Evolutionary conservation across 1,140 invertebrate genomes (phyloP).

Genomic region (Meloidogyne floridensis): DNA sequence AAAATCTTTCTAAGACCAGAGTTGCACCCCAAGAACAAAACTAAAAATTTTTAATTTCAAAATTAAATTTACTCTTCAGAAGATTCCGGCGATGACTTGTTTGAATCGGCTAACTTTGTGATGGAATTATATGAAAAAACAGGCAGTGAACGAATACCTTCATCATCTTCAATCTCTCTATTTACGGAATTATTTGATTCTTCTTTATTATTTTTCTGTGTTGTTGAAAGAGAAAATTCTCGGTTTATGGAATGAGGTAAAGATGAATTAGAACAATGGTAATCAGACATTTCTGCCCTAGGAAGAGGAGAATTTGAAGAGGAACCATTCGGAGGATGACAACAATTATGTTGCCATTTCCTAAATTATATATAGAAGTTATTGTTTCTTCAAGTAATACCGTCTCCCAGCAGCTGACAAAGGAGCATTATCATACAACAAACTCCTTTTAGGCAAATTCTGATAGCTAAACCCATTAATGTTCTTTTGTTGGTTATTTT

Average conservation of each 20-base stretch:
- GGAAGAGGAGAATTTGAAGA: background rate
- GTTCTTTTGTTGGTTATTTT: background rate
- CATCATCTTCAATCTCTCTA: too few relatives aligned
- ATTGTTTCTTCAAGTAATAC: constrained; percentile 11
- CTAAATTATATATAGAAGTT: background rate
- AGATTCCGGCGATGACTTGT: background rate
- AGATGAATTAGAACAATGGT: background rate
- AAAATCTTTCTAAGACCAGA: too few relatives aligned
- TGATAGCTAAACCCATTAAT: constrained; percentile 11
- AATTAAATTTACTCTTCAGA: background rate
- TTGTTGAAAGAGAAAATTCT: too few relatives aligned
- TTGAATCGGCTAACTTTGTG: background rate
- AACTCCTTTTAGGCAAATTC: constrained; percentile 37
- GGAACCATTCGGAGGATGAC: background rate
- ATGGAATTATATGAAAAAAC: background rate
- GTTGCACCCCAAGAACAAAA: too few relatives aligned
- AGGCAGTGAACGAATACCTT: background rate
- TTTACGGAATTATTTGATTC: background rate
- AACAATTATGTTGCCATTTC: constrained; percentile 31
- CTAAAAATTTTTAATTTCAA: background rate
- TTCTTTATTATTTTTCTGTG: background rate
- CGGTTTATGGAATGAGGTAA: too few relatives aligned
- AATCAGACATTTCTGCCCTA: background rate
- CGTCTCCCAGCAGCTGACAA: background rate
- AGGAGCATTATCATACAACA: constrained; percentile 35